Percentiles rank a stretch among this genome's conserved stretches.
These are phyloP conservation scores for Carcina quercana DNA, from an alignment of 2,888 invertebrate species.

Conservation along the genomic window DNA sequence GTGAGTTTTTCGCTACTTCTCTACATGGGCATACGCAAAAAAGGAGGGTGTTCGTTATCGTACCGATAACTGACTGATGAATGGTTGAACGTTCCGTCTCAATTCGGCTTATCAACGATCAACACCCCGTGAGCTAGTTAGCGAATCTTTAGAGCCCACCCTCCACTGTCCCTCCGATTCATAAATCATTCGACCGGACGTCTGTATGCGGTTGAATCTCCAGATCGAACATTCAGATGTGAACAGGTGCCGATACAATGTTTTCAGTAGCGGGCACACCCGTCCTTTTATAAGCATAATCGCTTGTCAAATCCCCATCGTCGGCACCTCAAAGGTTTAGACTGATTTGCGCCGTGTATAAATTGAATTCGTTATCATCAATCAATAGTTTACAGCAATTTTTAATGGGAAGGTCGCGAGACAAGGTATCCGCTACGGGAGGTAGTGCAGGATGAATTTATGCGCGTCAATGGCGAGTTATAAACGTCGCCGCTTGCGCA, in stretches of 20 bases:
- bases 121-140: conserved; percentile 66
- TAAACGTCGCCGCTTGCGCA: conserved; percentile 61
- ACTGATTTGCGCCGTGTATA: conserved; percentile 7
- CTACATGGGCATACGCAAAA: conserved; percentile 46
- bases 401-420: conserved; percentile 40
- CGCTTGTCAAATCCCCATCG: conserved; percentile 27
- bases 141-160: conserved; percentile 40
- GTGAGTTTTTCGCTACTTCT: conserved; percentile 45
- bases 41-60: conserved; percentile 56
- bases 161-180: conserved; percentile 33
- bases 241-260: conserved; percentile 46
- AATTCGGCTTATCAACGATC: conserved; percentile 68
- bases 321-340: conserved; percentile 28
- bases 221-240: conserved; percentile 43
- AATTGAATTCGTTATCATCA: conserved; percentile 19
- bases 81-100: conserved; percentile 63
- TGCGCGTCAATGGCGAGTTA: conserved; percentile 64
- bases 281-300: conserved; percentile 48
- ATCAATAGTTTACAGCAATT: conserved; percentile 37
- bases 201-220: conserved; percentile 51
- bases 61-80: conserved; percentile 68
- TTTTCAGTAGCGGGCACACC: conserved; percentile 45
- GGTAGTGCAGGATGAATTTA: conserved; percentile 54
- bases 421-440: conserved; percentile 39
- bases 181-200: conserved; percentile 57